phyloP scores from a whole-genome alignment of 2,888 invertebrate species.

The Tachystola acroxantha region DNA sequence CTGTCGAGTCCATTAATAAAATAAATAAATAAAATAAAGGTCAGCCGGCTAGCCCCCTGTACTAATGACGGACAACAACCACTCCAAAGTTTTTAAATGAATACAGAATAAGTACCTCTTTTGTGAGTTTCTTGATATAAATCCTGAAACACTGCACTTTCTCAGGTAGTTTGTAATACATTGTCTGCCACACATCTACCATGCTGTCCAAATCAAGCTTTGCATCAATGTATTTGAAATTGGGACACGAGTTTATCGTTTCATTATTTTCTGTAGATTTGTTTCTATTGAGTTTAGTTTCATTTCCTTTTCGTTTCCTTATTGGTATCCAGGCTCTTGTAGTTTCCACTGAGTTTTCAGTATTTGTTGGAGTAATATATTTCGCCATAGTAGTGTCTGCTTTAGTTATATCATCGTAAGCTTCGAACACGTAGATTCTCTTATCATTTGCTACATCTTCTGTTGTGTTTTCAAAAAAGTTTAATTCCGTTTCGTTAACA shows the following conservation, averaged over 20 bases:
- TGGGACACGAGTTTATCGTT: background rate
- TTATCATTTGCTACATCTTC: too few species aligned
- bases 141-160: constrained; percentile 38
- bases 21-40: too few species aligned
- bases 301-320: background rate
- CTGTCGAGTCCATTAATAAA: too few species aligned
- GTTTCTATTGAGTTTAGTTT: background rate
- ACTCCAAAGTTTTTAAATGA: too few species aligned
- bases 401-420: background rate
- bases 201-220: constrained; percentile 24
- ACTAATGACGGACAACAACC: too few species aligned
- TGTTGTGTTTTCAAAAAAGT: too few species aligned
- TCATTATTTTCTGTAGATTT: background rate
- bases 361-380: background rate
- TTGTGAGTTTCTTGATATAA: constrained; percentile 21
- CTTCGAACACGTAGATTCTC: too few species aligned
- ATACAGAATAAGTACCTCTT: too few species aligned
- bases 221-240: constrained; percentile 8
- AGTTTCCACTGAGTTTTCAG: background rate
- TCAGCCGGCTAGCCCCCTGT: too few species aligned
- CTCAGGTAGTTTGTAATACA: constrained; percentile 28
- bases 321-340: background rate
- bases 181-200: constrained; percentile 36
- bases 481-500: too few species aligned
- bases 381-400: background rate